Percentiles rank a stretch among this genome's conserved stretches.
Evolutionary conservation across 2,888 invertebrate genomes (phyloP).

Genomic region (Drosophila subquinaria): DNA sequence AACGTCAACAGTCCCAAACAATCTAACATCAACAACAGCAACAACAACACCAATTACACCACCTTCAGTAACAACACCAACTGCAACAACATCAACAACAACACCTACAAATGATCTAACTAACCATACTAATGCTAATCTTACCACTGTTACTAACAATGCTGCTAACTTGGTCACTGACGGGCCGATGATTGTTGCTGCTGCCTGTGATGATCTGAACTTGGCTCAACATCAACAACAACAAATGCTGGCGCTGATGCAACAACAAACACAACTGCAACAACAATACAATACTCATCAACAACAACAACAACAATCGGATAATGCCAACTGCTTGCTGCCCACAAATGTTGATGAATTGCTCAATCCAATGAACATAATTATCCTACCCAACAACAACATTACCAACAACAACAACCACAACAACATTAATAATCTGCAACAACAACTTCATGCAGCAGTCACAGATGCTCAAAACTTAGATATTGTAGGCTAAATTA

Average conservation of each 20-base stretch:
- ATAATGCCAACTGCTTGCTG: constrained; percentile 56
- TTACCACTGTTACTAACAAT: constrained; percentile 83
- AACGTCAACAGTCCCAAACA: constrained; percentile 49
- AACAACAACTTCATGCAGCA: constrained; percentile 71
- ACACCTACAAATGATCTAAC: constrained; percentile 72
- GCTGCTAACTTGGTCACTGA: constrained; percentile 62
- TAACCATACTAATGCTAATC: constrained; percentile 82
- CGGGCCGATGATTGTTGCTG: constrained; percentile 37
- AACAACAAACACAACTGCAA: constrained; percentile 83
- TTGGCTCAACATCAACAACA: constrained; percentile 72
- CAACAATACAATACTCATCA: constrained; percentile 77
- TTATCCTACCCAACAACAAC: constrained; percentile 9
- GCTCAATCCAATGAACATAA: constrained; percentile 34
- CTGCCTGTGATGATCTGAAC: constrained; percentile 43
- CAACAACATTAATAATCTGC: constrained; percentile 56
- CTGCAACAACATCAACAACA: constrained; percentile 45
- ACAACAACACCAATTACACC: constrained; percentile 42
- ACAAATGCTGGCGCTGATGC: constrained; percentile 81
- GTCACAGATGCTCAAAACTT: constrained; percentile 86
- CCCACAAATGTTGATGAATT: constrained; percentile 44
- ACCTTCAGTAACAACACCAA: constrained; percentile 43
- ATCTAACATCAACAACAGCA: constrained; percentile 44
- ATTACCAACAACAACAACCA: constrained; percentile 52
- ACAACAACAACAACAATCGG: constrained; percentile 60
- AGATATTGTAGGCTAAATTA: constrained; percentile 85